Percentiles rank a stretch among this genome's conserved stretches.
phyloP scores from a whole-genome alignment of 2,113 vertebrate species.

The Malurus alboscapulatus region DNA sequence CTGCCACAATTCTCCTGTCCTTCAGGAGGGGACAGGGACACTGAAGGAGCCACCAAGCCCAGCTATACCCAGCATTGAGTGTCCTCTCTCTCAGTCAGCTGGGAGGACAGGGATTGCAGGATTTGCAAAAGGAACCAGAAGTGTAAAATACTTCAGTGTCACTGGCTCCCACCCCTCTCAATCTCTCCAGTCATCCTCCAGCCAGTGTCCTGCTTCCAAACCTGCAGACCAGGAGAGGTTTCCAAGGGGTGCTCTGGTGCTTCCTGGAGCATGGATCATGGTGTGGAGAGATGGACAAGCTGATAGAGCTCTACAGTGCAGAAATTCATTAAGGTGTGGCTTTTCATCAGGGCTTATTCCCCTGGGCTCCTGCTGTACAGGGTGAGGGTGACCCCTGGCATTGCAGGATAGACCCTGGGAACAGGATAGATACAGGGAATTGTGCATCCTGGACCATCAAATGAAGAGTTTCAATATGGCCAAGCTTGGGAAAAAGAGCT shows the following conservation, averaged over 20 bases:
- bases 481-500: not conserved
- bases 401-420: not conserved
- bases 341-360: not conserved
- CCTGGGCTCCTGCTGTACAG: not conserved
- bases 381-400: fast-evolving
- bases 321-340: not conserved
- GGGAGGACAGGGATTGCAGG: not conserved
- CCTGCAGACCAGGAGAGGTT: not conserved
- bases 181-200: not conserved
- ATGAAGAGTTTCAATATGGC: not conserved
- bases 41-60: not conserved
- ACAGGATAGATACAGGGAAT: not conserved
- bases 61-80: not conserved
- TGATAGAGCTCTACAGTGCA: fast-evolving
- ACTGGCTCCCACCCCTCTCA: not conserved
- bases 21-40: not conserved
- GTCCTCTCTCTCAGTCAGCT: not conserved
- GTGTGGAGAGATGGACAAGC: not conserved
- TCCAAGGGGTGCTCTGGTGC: not conserved
- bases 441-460: not conserved
- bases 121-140: not conserved
- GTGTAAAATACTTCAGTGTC: not conserved
- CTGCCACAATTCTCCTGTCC: not conserved
- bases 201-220: not conserved
- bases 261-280: fast-evolving